These are phyloP conservation scores for Trachymyrmex septentrionalis DNA, from an alignment of 1,140 invertebrate species.

Conservation along the genomic window DNA sequence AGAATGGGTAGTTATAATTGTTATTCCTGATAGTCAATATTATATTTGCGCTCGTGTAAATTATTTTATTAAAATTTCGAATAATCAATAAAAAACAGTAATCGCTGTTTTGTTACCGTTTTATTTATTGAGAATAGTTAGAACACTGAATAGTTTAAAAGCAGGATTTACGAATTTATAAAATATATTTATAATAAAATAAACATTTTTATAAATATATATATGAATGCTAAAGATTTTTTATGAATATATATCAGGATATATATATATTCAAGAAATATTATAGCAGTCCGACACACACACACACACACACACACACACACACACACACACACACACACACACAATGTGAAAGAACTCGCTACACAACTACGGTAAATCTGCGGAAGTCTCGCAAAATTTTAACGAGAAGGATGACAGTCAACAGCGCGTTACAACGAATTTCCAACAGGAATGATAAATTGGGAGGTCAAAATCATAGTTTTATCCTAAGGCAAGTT, in stretches of 20 bases:
- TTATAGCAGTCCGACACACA: background rate
- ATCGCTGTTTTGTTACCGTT: background rate
- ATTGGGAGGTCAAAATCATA: constrained; percentile 24
- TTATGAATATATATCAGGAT: background rate
- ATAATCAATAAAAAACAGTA: constrained; percentile 25
- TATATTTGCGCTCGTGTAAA: background rate
- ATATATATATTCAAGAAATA: no score
- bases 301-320: background rate
- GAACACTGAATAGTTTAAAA: background rate
- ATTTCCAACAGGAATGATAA: constrained; percentile 46
- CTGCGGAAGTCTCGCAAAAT: constrained; percentile 7
- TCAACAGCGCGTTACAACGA: constrained; percentile 35
- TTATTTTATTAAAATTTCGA: constrained; percentile 43
- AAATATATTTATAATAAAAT: background rate
- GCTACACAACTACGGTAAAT: background rate
- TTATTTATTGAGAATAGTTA: background rate
- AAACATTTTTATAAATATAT: background rate
- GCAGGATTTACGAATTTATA: background rate
- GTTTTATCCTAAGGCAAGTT: constrained; percentile 43
- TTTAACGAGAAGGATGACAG: constrained; percentile 15
- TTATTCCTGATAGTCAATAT: background rate
- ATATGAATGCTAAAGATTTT: background rate
- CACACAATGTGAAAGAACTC: background rate
- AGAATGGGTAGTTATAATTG: constrained; percentile 6
- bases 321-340: background rate